These are phyloP conservation scores for Coelopa pilipes DNA, from an alignment of 2,888 invertebrate species.

Conservation along the genomic window DNA sequence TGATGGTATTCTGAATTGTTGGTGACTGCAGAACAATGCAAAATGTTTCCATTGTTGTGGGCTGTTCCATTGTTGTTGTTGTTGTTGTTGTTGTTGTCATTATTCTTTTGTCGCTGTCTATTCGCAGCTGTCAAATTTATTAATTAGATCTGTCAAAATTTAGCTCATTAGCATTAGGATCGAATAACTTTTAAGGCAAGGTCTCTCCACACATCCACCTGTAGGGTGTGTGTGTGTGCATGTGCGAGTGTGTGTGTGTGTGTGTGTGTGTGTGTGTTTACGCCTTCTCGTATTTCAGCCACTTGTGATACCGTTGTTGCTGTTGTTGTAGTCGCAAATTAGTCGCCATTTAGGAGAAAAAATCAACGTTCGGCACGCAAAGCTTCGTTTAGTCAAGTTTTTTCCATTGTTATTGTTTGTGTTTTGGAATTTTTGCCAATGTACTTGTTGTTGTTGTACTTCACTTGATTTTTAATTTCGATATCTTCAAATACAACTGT, in stretches of 20 bases:
- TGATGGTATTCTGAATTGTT: slow-evolving; percentile 6
- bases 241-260: background rate
- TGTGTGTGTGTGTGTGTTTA: background rate
- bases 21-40: slow-evolving; percentile 10
- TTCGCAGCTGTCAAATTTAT: slow-evolving; percentile 53
- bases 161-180: slow-evolving; percentile 58
- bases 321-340: slow-evolving; percentile 7
- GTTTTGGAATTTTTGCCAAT: too few species aligned
- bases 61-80: slow-evolving; percentile 39
- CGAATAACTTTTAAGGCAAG: slow-evolving; percentile 42
- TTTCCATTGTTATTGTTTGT: background rate
- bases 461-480: too few species aligned
- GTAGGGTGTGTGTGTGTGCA: background rate
- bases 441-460: too few species aligned
- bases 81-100: slow-evolving; percentile 30
- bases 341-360: slow-evolving; percentile 6
- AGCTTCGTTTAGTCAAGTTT: background rate
- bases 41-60: slow-evolving; percentile 35
- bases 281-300: background rate
- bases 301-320: background rate
- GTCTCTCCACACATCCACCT: background rate
- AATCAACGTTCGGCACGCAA: background rate
- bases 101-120: slow-evolving; percentile 23
- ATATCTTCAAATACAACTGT: background rate
- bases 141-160: slow-evolving; percentile 58